These are phyloP conservation scores for Labeo catla DNA, from an alignment of 2,113 vertebrate genomes.

Conservation along the genomic window DNA sequence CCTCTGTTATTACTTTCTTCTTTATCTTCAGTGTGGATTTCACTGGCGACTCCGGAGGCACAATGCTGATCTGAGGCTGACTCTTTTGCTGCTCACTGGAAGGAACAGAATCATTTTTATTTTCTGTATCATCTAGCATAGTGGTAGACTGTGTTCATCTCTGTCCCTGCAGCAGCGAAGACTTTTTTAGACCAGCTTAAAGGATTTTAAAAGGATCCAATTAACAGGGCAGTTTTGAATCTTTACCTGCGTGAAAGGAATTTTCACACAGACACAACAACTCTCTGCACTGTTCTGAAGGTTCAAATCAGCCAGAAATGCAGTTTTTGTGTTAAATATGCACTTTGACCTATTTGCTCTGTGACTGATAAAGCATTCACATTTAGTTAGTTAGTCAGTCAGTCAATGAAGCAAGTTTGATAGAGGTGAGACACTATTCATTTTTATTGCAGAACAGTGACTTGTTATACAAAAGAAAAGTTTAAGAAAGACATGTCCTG, in stretches of 20 bases:
- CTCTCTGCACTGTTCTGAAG: background rate
- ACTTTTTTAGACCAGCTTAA: conserved; percentile 28
- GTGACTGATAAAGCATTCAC: background rate
- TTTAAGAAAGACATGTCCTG: too few relatives aligned
- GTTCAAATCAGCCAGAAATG: background rate
- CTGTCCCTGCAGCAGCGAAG: background rate
- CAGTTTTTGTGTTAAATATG: background rate
- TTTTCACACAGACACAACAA: background rate
- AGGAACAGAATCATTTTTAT: conserved; percentile 63
- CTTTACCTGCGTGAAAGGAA: background rate
- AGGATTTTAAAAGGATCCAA: conserved; percentile 32
- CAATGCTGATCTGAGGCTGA: conserved; percentile 54
- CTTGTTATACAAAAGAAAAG: too few relatives aligned
- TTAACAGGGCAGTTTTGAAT: conserved; percentile 12
- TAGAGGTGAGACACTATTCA: background rate
- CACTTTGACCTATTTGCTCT: background rate
- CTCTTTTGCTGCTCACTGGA: conserved; percentile 47
- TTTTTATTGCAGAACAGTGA: background rate
- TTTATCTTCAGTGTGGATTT: conserved; percentile 78
- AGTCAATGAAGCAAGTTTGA: background rate
- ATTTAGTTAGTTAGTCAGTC: background rate
- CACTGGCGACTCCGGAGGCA: conserved; percentile 68
- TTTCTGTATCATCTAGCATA: conserved; percentile 73
- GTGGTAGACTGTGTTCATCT: conserved; percentile 19
- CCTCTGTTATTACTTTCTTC: conserved; percentile 86